Base-by-base conservation (phyloP, 2,797 vertebrate species). In the Bovichtus variegatus region DNA sequence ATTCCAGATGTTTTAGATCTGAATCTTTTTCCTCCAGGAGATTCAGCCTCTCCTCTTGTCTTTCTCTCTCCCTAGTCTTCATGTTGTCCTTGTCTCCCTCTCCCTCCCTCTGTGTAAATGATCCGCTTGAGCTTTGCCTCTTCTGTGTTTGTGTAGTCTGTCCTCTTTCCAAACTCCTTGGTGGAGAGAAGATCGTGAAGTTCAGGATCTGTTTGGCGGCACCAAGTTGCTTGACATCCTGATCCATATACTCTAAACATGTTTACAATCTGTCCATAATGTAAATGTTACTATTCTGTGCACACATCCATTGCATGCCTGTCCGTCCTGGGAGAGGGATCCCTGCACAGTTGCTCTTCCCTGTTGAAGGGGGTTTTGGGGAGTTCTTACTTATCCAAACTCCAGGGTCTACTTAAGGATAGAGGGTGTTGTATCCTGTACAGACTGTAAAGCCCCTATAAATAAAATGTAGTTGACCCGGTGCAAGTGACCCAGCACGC, bases 1-100 rank as follows among this genome's bases (percentile, higher is more conserved):
- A 41, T 51, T n/a, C 50, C 50, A 43, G 50, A 54, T 54, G 63
- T 54, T 54, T 54, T 21, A 64, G 50, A 53, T 53, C 11, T 53
- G 18, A 23, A 15, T 67, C 11, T 54, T 67, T 47, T 43, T 63
- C 18, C 12, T 50, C 2, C 25, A 34, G 25, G 6, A 15, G n/a
- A 59, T 13, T 9, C 36, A 50, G 53, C n/a, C n/a, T 54, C 29
- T 46, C 16, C 11, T 53, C 5, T 23, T 23, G 8, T 34, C 27
- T 43, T 13, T 58, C 9, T 38, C 18, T 23, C 41, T 46, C 19
- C 13, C 9, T 21, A 49, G 60, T 63, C 61, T 47, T 12, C 18
- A 62, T 62, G 40, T n/a, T 31, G 31, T 15, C 9, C 25, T 29
- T 31, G 25, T 46, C 31, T 38, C 31, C 23, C 23, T 46, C 31